Evolutionary conservation across 2,797 vertebrate genomes (phyloP), one percentile per base, ranked within the genome.

Genomic region (Echiichthys vipera): DNA sequence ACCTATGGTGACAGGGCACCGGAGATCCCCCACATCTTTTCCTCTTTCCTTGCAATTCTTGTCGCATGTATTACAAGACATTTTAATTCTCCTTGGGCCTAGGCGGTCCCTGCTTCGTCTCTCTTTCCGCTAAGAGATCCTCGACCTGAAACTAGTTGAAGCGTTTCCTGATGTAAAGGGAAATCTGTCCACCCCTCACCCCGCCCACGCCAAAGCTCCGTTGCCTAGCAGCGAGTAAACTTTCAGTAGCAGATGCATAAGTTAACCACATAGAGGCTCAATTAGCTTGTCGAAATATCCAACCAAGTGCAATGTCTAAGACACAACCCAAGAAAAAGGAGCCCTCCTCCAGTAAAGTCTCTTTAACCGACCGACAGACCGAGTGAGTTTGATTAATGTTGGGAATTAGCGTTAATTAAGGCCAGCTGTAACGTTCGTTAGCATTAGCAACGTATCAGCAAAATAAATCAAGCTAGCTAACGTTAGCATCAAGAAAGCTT

Each of bases 141-240:
- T n/a, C n/a, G n/a, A n/a, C n/a, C n/a, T n/a, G n/a, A n/a, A n/a
- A n/a, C n/a, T n/a, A n/a, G n/a, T n/a, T n/a, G n/a, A n/a, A n/a
- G n/a, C n/a, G n/a, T n/a, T n/a, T n/a, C n/a, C n/a, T n/a, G n/a
- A n/a, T n/a, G n/a, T n/a, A 14, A 36, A 56, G 7, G 14, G 12
- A 22, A 20, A 74, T 30, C 17, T 32, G 25, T 12, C 4, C n/a
- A 2, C 6, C 10, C 24, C 22, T 46, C 51, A 24, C 50, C 46
- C 17, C 75, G 54, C 71, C 83, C 53, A 69, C 69, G 5, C 29
- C 4, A 18, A 5, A 10, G 57, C 20, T 12, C 25, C 42, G 84
- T 93, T 84, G 81, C 92, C 5, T 64, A 83, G 94, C 88, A 93
- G 94, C 93, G 46, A 20, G 2, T 45, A 85, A 92, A 93, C 91